Base-by-base conservation (phyloP, 2,113 vertebrate species). In the Pseudorectes ferrugineus region DNA sequence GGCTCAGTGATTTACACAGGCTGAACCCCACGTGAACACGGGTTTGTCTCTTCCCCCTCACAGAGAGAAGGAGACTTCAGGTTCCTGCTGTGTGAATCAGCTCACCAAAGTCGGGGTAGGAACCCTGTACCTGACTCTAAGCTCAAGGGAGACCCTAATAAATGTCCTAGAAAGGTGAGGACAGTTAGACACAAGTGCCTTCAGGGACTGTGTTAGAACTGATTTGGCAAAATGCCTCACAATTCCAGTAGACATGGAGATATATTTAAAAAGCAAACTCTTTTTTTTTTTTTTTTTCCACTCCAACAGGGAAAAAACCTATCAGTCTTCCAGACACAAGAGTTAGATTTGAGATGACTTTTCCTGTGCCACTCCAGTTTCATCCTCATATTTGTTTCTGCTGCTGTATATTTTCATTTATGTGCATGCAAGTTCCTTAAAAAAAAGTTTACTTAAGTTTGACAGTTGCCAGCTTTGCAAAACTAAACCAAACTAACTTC, bases 391-490 rank as follows among this genome's bases (percentile, higher is more conserved):
- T 79, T 81, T 77, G 4, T 67, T 92, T 94, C 79, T 92, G 38
- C 63, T 86, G 55, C 26, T 93, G 18, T 81, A 22, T 81, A 48
- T 93, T 96, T 97, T 87, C 40, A 85, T 89, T 79, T 49, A 28
- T 61, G 61, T 72, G 8, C 35, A 52, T 22, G 8, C 15, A 70
- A 40, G 21, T 65, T 90, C 21, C 35, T 71, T 87, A 79, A 85
- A 67, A 86, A 94, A 95, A 95, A 38, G 18, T 93, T 91, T 94
- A 71, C n/a, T 65, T 78, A 79, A 67, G 31, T 51, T 74, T 93
- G 73, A 88, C 68, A 72, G 35, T 71, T 89, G 77, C 61, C 66
- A 96, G 75, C 45, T 92, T 92, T 82, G 80, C 83, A 92, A 70
- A 88, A 75, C 48, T 71, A 80, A 91, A 81, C 33, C n/a, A 79